These are phyloP conservation scores for Leptinotarsa texana DNA, from an alignment of 1,140 invertebrate species.

Conservation along the genomic window DNA sequence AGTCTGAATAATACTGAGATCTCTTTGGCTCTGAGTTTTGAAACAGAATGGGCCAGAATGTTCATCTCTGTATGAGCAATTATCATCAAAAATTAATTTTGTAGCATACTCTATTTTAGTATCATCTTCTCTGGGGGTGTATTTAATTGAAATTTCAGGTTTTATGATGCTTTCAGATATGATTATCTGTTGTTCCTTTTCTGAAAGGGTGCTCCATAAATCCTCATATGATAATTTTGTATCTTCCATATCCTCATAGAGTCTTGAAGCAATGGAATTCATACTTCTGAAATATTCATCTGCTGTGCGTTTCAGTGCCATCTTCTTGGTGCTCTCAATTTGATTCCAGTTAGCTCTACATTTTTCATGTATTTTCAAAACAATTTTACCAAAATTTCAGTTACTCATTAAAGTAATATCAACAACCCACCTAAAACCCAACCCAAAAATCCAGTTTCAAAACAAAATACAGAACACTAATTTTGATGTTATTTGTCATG, in stretches of 20 bases:
- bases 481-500: too few species aligned
- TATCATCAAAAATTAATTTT: constrained; percentile 60
- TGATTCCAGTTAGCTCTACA: background rate
- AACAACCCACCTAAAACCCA: too few species aligned
- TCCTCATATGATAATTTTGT: constrained; percentile 71
- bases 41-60: constrained; percentile 80
- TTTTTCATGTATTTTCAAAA: background rate
- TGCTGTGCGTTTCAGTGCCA: constrained; percentile 56
- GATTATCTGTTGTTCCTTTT: constrained; percentile 72
- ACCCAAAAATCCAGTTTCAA: background rate
- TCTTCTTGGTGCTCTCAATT: constrained; percentile 27
- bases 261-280: constrained; percentile 69
- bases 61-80: constrained; percentile 69
- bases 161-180: constrained; percentile 77
- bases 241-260: constrained; percentile 69
- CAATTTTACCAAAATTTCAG: too few species aligned
- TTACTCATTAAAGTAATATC: too few species aligned
- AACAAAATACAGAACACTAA: background rate
- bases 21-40: constrained; percentile 77
- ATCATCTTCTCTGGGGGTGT: constrained; percentile 60
- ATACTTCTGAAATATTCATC: constrained; percentile 73
- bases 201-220: constrained; percentile 68
- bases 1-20: constrained; percentile 62
- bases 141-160: constrained; percentile 71
- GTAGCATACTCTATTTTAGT: constrained; percentile 57